A percentile compares a stretch with the other conserved stretches of the same genome.
phyloP scores from a whole-genome alignment of 2,888 invertebrate species.

The Mimas tiliae region DNA sequence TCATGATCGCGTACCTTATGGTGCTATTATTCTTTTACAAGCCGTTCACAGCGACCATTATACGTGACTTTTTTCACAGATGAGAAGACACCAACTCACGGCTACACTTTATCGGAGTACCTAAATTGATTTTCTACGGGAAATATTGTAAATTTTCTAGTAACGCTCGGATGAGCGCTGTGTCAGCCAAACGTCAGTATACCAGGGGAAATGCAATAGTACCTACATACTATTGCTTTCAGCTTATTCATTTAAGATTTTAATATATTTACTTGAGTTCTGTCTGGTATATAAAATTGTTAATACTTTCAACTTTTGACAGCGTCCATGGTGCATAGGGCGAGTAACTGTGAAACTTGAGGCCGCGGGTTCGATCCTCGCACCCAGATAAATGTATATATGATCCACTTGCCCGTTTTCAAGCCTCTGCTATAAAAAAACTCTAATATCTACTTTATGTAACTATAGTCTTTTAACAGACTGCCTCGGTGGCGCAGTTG shows the following conservation, averaged over 20 bases:
- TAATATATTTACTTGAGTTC: constrained; percentile 31
- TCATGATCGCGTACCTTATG: constrained; percentile 56
- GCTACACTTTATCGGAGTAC: constrained; percentile 65
- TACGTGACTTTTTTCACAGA: constrained; percentile 74
- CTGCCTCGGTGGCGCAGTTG: no score
- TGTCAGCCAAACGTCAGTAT: constrained; percentile 54
- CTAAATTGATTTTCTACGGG: constrained; percentile 75
- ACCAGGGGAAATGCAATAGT: constrained; percentile 42
- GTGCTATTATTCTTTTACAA: constrained; percentile 59
- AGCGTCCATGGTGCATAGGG: no score
- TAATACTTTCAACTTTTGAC: no score
- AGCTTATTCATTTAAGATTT: constrained; percentile 43
- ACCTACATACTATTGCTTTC: constrained; percentile 40
- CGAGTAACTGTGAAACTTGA: no score
- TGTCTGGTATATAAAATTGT: no score
- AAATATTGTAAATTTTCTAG: constrained; percentile 75
- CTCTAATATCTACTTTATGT: no score
- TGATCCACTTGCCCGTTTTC: no score
- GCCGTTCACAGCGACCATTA: constrained; percentile 58
- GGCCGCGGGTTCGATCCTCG: no score
- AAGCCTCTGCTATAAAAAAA: no score
- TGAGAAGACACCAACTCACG: constrained; percentile 57
- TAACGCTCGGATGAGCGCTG: constrained; percentile 46
- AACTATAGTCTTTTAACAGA: no score
- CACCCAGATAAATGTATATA: no score